Evolutionary conservation across 2,797 vertebrate genomes (phyloP), one percentile per base, ranked within the genome.

Genomic region (Chanos chanos): DNA sequence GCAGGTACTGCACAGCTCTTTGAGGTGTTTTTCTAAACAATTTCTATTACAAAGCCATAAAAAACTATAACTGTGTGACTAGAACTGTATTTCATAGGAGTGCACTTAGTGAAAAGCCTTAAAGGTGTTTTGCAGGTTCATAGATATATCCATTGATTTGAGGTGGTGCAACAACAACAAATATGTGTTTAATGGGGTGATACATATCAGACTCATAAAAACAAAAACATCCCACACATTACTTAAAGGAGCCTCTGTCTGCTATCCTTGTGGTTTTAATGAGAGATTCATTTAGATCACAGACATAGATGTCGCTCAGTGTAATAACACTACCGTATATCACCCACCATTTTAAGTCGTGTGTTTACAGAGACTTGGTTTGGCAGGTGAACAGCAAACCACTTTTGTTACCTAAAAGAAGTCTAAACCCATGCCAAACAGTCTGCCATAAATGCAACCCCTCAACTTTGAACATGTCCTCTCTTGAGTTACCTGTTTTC

Each of bases 401-500:
- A 39, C 44, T 51, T 75, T 51, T 50, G 39, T 65, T 63, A 25
- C 7, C 48, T n/a, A 15, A 44, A 57, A 28, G 21, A 53, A 30
- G 18, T 41, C 13, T 55, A 15, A n/a, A n/a, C n/a, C n/a, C n/a
- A 31, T 24, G 41, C 39, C 64, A 59, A 24, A 44, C 34, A 43
- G 28, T 49, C 60, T 64, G 41, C 39, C n/a, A n/a, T n/a, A n/a
- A n/a, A n/a, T 39, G 45, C 36, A 5, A 31, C 52, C 56, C 33
- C 10, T 22, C 21, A 13, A 21, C 58, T 54, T 24, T 58, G 25
- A 76, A 75, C 78, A 55, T 70, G 77, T 76, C 67, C 21, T 40
- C 22, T 66, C 75, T 65, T 55, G 73, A 67, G 37, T 34, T 25
- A 53, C 55, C 39, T 31, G 19, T 69, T 44, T 28, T 21, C 28